These are phyloP conservation scores for Drosophila phalerata DNA, from an alignment of 2,888 invertebrate genomes.

Conservation along the genomic window DNA sequence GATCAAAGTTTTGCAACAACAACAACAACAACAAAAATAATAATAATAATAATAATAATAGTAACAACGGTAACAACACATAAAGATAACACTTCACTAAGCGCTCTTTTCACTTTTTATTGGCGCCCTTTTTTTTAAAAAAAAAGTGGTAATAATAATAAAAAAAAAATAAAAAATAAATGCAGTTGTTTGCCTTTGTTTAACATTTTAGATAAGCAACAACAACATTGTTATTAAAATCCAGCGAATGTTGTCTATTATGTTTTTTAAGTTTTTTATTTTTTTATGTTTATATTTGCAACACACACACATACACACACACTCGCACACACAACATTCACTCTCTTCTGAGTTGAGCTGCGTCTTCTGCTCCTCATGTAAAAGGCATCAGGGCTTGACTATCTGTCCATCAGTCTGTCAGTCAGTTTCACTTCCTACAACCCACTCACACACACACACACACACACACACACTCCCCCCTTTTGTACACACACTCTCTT, in stretches of 20 bases:
- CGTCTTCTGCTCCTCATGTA: neutral
- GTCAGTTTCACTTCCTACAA: constrained; percentile 29
- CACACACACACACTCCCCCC: neutral
- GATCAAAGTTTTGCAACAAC: constrained; percentile 20
- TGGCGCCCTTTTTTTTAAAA: constrained; percentile 22
- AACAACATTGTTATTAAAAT: constrained; percentile 1
- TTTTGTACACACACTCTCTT: neutral
- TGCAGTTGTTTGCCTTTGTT: constrained; percentile 18
- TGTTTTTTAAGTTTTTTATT: neutral
- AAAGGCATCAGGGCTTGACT: constrained; percentile 22
- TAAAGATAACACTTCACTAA: constrained; percentile 39
- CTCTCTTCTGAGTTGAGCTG: constrained; percentile 3
- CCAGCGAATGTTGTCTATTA: constrained; percentile 9
- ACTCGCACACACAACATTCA: constrained; percentile 1
- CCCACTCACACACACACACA: neutral
- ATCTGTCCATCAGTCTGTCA: constrained; percentile 13
- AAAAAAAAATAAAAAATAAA: constrained; percentile 8
- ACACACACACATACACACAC: neutral
- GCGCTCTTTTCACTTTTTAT: constrained; percentile 54
- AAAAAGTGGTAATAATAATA: constrained; percentile 11
- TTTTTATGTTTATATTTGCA: constrained; percentile 5
- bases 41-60: neutral
- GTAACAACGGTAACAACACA: constrained; percentile 23
- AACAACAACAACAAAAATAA: constrained; percentile 1
- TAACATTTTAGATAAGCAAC: constrained; percentile 2